Conservation (phyloP, 37 sponge, comb jelly and placozoan species). For the Dysidea cf. avara region DNA sequence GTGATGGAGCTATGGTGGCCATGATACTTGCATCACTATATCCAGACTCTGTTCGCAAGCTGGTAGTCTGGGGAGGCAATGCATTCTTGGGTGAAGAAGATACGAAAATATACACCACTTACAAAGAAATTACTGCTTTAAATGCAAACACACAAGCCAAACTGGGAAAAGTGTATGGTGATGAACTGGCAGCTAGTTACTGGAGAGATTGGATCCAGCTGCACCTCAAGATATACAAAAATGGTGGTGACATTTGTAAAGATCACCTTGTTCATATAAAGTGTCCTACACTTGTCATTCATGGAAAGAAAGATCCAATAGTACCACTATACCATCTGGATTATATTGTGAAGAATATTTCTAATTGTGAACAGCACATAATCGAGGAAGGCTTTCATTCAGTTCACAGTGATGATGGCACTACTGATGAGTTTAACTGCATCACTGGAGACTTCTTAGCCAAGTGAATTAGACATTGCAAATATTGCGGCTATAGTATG, state of each 20-base stretch:
- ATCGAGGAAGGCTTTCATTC: constrained; percentile 57
- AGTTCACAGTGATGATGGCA: constrained; percentile 41
- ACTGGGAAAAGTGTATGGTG: constrained; percentile 50
- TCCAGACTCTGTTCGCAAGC: constrained; percentile 42
- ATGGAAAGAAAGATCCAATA: constrained; percentile 64
- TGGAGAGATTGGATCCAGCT: constrained; percentile 64
- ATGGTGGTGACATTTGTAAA: constrained; percentile 50
- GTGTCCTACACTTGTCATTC: constrained; percentile 69
- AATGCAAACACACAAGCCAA: constrained; percentile 26
- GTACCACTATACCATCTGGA: constrained; percentile 43
- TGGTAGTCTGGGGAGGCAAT: constrained; percentile 72
- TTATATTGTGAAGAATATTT: constrained; percentile 40
- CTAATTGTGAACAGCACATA: not conserved
- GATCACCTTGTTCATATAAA: constrained; percentile 15
- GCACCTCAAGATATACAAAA: not conserved
- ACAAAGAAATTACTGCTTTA: constrained; percentile 52
- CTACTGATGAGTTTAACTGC: constrained; percentile 58
- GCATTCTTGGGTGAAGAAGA: constrained; percentile 59
- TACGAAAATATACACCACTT: constrained; percentile 33
- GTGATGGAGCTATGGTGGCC: constrained; percentile 67
- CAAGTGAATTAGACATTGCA: too few species aligned
- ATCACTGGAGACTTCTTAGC: constrained; percentile 44
- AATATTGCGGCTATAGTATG: too few species aligned
- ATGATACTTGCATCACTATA: constrained; percentile 39
- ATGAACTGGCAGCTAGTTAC: constrained; percentile 30